phyloP scores from a whole-genome alignment of 2,113 vertebrate genomes.

The Buteo buteo region DNA sequence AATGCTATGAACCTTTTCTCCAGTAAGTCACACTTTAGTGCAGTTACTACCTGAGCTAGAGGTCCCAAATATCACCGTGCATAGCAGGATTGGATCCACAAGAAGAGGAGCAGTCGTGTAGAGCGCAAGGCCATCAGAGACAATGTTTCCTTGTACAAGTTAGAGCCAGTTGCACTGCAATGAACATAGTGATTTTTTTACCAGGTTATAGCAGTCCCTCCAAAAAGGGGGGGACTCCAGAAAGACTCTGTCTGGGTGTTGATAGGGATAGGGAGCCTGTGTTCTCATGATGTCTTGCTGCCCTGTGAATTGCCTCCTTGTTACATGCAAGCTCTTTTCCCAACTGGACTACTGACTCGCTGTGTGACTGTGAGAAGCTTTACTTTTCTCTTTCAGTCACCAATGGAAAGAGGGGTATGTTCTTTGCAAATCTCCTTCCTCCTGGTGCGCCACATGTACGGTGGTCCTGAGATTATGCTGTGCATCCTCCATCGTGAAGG shows the following conservation, averaged over 20 bases:
- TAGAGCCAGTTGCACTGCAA: background rate
- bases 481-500: background rate
- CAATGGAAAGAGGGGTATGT: background rate
- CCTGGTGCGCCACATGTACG: accelerated
- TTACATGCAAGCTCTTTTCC: background rate
- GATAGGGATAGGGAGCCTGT: background rate
- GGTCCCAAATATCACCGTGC: no score
- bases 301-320: background rate
- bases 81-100: background rate
- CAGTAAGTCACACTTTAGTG: background rate
- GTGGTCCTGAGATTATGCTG: background rate
- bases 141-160: accelerated
- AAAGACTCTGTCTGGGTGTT: background rate
- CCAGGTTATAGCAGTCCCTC: background rate
- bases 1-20: background rate
- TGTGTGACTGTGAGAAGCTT: background rate
- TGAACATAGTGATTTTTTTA: background rate
- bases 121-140: accelerated
- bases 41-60: background rate
- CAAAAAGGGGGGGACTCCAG: background rate
- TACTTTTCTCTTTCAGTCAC: background rate
- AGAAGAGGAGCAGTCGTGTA: background rate
- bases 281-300: background rate
- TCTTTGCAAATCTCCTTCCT: background rate
- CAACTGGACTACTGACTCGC: background rate